Percentiles rank a stretch among this genome's conserved stretches.
Evolutionary conservation across 2,797 vertebrate species (phyloP).

Genomic region (Oryzias sinensis): DNA sequence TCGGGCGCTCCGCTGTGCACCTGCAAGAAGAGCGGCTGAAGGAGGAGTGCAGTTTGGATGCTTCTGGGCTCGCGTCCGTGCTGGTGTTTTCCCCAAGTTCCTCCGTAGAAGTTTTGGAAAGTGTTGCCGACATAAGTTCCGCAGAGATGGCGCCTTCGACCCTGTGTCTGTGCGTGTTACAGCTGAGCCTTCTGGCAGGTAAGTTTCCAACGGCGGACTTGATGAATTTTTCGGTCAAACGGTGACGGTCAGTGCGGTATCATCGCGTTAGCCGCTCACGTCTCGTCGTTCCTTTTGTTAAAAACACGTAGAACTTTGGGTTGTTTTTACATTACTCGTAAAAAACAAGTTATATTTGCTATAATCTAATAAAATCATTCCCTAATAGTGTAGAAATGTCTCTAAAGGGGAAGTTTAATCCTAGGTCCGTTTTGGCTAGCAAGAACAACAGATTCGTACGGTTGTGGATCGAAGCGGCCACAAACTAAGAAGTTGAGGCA

Average conservation of each 20-base stretch:
- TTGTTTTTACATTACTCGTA: not conserved
- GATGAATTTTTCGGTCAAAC: constrained; percentile 2
- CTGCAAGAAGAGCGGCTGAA: constrained; percentile 64
- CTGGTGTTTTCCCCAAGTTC: constrained; percentile 46
- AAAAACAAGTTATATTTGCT: too few species aligned
- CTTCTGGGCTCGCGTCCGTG: constrained; percentile 30
- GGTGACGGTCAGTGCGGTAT: constrained; percentile 11
- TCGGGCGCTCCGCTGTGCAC: constrained; percentile 72
- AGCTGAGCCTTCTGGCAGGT: constrained; percentile 65
- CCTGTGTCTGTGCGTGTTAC: constrained; percentile 27
- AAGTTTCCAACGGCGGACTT: constrained; percentile 42
- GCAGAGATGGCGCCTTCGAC: constrained; percentile 58
- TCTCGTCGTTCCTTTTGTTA: not conserved
- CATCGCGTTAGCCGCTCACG: not conserved
- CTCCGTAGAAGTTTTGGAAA: constrained; percentile 48
- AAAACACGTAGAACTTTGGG: not conserved
- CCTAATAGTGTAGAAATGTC: not conserved
- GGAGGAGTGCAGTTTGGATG: constrained; percentile 68
- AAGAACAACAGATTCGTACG: too few species aligned
- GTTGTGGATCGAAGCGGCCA: too few species aligned
- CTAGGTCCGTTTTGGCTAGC: constrained; percentile 32
- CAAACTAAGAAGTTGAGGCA: too few species aligned
- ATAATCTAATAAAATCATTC: too few species aligned
- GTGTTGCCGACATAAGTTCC: constrained; percentile 39
- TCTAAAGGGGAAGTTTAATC: constrained; percentile 16